Evolutionary conservation across 2,888 invertebrate species (phyloP).

Genomic region (Melipona beecheii): DNA sequence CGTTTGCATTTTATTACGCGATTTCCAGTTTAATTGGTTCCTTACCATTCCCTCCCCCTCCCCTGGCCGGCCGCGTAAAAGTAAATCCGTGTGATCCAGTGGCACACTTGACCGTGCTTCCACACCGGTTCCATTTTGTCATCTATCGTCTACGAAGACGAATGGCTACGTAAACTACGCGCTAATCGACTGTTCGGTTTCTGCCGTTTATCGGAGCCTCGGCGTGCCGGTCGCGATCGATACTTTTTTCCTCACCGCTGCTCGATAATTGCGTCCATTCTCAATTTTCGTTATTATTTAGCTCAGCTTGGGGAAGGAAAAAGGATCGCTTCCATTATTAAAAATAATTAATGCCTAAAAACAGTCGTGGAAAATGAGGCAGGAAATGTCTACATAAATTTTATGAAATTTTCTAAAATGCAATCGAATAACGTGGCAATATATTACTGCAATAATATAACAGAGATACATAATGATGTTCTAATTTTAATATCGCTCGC

Average conservation of each 20-base stretch:
- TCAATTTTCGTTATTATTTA: too few species aligned
- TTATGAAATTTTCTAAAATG: too few species aligned
- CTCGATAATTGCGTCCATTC: too few species aligned
- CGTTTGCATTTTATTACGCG: constrained; percentile 57
- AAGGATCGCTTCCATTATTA: too few species aligned
- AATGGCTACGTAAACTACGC: background rate
- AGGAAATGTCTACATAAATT: too few species aligned
- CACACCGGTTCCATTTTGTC: background rate
- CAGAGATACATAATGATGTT: background rate
- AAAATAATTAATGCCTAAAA: background rate
- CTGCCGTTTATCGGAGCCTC: background rate
- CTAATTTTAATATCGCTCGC: too few species aligned
- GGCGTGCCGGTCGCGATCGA: background rate
- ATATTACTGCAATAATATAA: background rate
- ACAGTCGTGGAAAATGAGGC: background rate
- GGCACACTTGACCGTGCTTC: constrained; percentile 1
- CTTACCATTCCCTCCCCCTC: constrained; percentile 4
- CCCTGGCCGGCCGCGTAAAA: constrained; percentile 16
- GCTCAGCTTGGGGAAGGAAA: too few species aligned
- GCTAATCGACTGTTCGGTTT: background rate
- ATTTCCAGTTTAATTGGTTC: constrained; percentile 46
- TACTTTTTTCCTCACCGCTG: background rate
- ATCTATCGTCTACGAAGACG: background rate
- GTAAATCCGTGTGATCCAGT: constrained; percentile 33
- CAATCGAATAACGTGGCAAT: too few species aligned